Evolutionary conservation across 2,888 invertebrate genomes (phyloP).

Genomic region (Chloroclystis v-ata): DNA sequence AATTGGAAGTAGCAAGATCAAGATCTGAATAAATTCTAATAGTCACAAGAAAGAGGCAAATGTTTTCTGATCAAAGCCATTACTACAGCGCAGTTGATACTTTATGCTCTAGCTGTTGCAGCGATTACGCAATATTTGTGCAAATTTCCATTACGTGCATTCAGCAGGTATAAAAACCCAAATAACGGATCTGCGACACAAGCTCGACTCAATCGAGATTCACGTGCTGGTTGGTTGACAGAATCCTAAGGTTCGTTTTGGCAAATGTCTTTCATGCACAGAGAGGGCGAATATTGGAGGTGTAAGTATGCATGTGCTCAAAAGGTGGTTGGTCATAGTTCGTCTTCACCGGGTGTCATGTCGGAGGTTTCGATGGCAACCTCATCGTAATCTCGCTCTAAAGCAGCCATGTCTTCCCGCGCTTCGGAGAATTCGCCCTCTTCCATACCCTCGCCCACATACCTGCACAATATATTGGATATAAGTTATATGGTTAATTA

Average conservation of each 20-base stretch:
- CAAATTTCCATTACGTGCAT: not conserved
- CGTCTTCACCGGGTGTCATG: conserved; percentile 63
- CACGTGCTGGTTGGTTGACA: not conserved
- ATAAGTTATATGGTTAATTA: too few relatives aligned
- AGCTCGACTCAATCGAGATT: conserved; percentile 8
- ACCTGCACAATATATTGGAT: conserved; percentile 79
- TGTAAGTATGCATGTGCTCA: conserved; percentile 2
- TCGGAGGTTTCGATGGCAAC: conserved; percentile 81
- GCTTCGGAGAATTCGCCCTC: conserved; percentile 91
- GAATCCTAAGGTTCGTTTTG: not conserved
- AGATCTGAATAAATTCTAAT: conserved; percentile 5
- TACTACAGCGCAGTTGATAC: too few relatives aligned
- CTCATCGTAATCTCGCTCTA: conserved; percentile 86
- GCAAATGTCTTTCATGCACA: too few relatives aligned
- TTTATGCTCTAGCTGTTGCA: too few relatives aligned
- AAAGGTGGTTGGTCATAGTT: conserved; percentile 43
- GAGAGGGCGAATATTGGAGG: conserved; percentile 15
- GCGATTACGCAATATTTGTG: too few relatives aligned
- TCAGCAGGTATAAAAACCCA: not conserved
- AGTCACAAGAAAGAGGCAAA: too few relatives aligned
- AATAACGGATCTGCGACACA: not conserved
- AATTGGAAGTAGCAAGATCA: not conserved
- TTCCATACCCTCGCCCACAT: conserved; percentile 89
- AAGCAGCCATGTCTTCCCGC: conserved; percentile 85
- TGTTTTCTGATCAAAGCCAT: too few relatives aligned